These are phyloP conservation scores for Phoebastria nigripes DNA, from an alignment of 2,797 vertebrate species.

Conservation along the genomic window DNA sequence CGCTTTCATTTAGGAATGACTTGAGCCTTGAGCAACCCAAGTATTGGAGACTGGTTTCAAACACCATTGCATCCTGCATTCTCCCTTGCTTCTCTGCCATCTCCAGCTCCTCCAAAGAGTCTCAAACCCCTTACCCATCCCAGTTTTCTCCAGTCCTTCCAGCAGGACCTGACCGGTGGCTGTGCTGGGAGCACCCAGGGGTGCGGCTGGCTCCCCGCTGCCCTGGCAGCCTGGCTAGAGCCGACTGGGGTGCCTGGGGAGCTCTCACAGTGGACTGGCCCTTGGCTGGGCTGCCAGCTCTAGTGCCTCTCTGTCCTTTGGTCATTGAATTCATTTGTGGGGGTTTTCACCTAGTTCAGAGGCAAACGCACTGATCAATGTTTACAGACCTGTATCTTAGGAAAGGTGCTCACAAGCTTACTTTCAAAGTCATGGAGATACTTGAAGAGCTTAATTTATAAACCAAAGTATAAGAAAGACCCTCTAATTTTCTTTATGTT, in stretches of 20 bases:
- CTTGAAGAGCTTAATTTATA: background rate
- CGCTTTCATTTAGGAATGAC: background rate
- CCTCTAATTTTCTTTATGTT: background rate
- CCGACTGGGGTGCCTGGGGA: background rate
- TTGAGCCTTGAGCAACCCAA: background rate
- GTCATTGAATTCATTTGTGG: background rate
- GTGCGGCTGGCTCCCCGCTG: accelerated
- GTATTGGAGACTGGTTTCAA: background rate
- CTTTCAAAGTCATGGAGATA: background rate
- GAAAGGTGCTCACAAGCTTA: background rate
- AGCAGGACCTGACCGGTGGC: background rate
- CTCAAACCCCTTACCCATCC: background rate
- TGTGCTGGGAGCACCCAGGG: background rate
- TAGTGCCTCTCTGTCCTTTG: background rate
- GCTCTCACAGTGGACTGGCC: background rate
- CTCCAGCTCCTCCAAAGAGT: background rate
- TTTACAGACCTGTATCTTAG: background rate
- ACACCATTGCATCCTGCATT: background rate
- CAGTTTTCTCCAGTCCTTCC: background rate
- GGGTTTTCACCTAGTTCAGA: background rate
- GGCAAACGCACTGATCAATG: background rate
- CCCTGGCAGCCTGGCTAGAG: background rate
- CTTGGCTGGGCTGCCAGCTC: background rate
- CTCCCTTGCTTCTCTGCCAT: background rate
- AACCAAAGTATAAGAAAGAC: background rate